Evolutionary conservation across 1,140 invertebrate species (phyloP), one percentile per base, ranked within the genome.

Genomic region (Acyrthosiphon pisum): DNA sequence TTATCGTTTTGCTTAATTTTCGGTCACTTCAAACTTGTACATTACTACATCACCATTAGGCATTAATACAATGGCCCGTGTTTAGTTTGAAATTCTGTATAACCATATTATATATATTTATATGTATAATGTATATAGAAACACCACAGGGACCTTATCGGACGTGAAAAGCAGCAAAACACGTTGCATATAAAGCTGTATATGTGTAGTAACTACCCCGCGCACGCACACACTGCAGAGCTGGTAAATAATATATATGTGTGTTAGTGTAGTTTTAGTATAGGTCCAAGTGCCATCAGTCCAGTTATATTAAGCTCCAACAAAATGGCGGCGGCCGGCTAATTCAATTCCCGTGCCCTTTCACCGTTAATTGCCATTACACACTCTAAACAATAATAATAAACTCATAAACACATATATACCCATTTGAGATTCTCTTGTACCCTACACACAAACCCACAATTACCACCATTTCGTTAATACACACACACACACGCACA

Each of bases 361-460:
- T 89, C 88, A 89, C 88, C 88, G 50, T 89, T 89, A 89, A 89
- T 89, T 89, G 88, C 88, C 88, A 56, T 89, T 89, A 89, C 88
- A 89, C 35, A 53, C 88, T 89, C 48, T 35, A 89, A 89, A 89
- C 88, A 89, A 89, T 86, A 53, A 86, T 86, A 86, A 89, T 89
- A 89, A 56, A 89, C 88, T 53, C 30, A 35, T 35, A n/a, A 20
- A 14, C 48, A 48, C 48, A 50, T 86, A 46, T 50, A 50, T 23
- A 88, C n/a, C 30, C 46, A 35, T 30, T 9, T 2, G 48, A 89
- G 48, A 89, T 89, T 56, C 50, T 56, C 88, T 89, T 89, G 26
- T 89, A 35, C 88, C 88, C 50, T 7, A 37, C 48, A 56, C 22
- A 89, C 18, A 56, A 89, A 89, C 48, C 88, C 88, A 14, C 88